Evolutionary conservation across 1,140 invertebrate species (phyloP).

Genomic region (Scylla paramamosain): DNA sequence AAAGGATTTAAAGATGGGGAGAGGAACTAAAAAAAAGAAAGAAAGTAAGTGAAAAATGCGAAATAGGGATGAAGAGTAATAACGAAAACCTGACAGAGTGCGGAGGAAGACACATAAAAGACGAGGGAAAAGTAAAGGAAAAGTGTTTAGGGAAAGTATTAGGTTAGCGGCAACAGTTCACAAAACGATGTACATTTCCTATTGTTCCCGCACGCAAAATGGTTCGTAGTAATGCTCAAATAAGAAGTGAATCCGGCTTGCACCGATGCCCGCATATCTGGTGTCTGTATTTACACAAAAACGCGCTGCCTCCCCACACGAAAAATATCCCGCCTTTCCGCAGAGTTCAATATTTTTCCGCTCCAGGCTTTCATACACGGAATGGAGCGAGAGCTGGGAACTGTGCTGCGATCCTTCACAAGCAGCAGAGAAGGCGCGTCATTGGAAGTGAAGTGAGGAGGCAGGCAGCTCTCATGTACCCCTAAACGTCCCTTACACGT

Average conservation of each 20-base stretch:
- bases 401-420: background rate
- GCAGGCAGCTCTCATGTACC: no score
- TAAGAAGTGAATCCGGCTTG: background rate
- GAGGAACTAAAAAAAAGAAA: background rate
- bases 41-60: background rate
- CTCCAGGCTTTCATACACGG: background rate
- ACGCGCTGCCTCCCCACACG: background rate
- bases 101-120: background rate
- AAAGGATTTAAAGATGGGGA: slow-evolving; percentile 23
- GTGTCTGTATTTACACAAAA: background rate
- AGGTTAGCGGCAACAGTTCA: background rate
- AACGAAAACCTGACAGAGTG: background rate
- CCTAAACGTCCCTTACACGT: no score
- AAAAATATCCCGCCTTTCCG: background rate
- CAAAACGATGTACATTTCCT: background rate
- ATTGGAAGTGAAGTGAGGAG: background rate
- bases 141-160: background rate
- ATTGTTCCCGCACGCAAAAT: background rate
- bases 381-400: background rate
- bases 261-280: background rate
- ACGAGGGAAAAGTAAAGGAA: background rate
- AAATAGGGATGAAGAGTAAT: background rate
- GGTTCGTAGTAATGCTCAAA: background rate
- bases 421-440: background rate
- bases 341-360: background rate